A percentile compares a stretch with the other conserved stretches of the same genome.
These are phyloP conservation scores for Smutsia temminckii DNA, from an alignment of 2,797 vertebrate species.

Conservation along the genomic window DNA sequence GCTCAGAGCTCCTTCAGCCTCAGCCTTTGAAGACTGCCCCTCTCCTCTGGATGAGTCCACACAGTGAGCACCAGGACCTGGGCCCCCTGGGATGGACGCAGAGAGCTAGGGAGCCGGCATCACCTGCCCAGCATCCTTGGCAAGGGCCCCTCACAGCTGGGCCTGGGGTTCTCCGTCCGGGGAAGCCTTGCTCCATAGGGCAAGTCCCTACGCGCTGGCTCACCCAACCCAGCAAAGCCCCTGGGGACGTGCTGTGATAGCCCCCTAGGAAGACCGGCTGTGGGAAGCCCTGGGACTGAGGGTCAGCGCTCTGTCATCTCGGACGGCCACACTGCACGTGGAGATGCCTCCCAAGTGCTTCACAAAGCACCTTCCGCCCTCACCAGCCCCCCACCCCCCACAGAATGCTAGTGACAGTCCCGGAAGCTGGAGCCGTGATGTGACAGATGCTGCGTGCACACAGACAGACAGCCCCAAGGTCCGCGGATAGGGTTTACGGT, in stretches of 20 bases:
- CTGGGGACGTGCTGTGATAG: rapidly evolving
- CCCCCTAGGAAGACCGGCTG: background rate
- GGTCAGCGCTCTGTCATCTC: rapidly evolving
- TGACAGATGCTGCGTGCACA: background rate
- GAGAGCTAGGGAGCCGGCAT: background rate
- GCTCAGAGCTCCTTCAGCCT: background rate
- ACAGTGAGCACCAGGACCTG: background rate
- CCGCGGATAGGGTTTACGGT: background rate
- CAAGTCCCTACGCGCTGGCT: background rate
- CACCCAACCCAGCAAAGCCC: background rate
- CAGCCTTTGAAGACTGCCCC: background rate
- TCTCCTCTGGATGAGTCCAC: background rate
- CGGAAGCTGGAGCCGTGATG: background rate
- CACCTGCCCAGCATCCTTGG: background rate
- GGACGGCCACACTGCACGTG: rapidly evolving
- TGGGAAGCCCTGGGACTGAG: background rate
- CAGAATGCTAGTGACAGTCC: background rate
- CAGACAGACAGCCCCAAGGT: background rate
- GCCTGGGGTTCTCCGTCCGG: background rate
- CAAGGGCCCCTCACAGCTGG: background rate
- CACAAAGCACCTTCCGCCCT: background rate
- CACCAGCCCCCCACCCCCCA: background rate
- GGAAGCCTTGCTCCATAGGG: background rate
- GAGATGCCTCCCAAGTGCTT: background rate
- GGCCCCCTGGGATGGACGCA: background rate